Evolutionary conservation across 2,888 invertebrate genomes (phyloP).

Genomic region (Patella ulyssiponensis): DNA sequence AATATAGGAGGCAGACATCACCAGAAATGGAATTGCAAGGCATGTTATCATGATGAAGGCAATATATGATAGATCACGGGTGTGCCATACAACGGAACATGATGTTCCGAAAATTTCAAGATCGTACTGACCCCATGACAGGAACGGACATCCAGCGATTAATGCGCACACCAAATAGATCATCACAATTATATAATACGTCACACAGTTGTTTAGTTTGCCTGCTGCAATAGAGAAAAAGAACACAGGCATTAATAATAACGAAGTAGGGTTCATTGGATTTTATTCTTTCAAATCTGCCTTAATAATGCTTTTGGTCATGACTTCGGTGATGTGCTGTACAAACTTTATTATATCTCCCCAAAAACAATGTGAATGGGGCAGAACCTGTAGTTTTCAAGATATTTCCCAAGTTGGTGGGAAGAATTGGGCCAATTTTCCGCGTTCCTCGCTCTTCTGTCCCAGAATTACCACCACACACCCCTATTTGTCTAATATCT

Average conservation of each 20-base stretch:
- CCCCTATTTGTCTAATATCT: no score
- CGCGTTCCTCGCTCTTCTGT: no score
- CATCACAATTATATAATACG: not conserved
- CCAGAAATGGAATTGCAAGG: slow-evolving; percentile 31
- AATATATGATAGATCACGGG: not conserved
- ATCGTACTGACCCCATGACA: slow-evolving; percentile 47
- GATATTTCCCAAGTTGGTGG: no score
- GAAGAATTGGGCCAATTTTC: no score
- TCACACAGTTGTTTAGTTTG: not conserved
- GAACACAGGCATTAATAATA: not conserved
- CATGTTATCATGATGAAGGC: slow-evolving; percentile 35
- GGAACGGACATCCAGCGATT: slow-evolving; percentile 34
- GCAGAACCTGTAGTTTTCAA: no score
- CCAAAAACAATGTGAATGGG: no score
- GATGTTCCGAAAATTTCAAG: slow-evolving; percentile 38
- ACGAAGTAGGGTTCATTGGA: no score
- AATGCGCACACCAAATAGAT: not conserved
- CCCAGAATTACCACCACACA: no score
- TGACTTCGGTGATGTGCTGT: no score
- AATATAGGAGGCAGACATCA: slow-evolving; percentile 30
- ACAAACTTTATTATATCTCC: no score
- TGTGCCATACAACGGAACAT: slow-evolving; percentile 40
- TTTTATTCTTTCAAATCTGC: no score
- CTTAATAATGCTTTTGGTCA: no score
- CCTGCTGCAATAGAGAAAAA: not conserved